Conservation (phyloP, 30 jellyfish, hydroid and myxozoan species). For the Calvadosia cruxmelitensis region DNA sequence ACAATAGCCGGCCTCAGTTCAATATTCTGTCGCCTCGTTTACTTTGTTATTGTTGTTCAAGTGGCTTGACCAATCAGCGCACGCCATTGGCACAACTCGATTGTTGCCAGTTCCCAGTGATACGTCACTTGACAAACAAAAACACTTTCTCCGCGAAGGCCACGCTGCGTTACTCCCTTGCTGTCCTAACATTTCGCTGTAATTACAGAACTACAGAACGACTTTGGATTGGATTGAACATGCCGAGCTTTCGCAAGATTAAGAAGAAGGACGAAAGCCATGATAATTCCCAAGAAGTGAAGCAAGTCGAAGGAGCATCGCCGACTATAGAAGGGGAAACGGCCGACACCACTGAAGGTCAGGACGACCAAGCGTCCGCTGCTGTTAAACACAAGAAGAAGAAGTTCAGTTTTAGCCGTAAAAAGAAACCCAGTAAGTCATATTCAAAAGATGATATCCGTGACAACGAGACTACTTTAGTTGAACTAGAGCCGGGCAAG, state of each 20-base stretch:
- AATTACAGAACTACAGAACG: too few species aligned
- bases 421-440: neutral
- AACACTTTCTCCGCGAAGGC: too few species aligned
- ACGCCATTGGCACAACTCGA: too few species aligned
- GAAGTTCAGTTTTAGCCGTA: neutral
- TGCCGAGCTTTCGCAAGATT: neutral
- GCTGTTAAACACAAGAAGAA: neutral
- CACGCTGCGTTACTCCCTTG: too few species aligned
- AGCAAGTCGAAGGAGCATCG: neutral
- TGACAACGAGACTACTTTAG: neutral
- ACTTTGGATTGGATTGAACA: too few species aligned
- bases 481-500: neutral
- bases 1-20: too few species aligned
- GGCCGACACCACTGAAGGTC: neutral
- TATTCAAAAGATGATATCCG: neutral
- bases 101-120: too few species aligned
- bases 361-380: neutral
- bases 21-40: too few species aligned
- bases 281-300: neutral
- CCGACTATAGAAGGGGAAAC: neutral
- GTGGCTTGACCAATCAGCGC: too few species aligned
- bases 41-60: too few species aligned
- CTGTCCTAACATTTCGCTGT: too few species aligned
- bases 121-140: too few species aligned
- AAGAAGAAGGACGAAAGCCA: neutral